Evolutionary conservation across 2,888 invertebrate genomes (phyloP), one percentile per base, ranked within the genome.

Genomic region (Villa cingulata): DNA sequence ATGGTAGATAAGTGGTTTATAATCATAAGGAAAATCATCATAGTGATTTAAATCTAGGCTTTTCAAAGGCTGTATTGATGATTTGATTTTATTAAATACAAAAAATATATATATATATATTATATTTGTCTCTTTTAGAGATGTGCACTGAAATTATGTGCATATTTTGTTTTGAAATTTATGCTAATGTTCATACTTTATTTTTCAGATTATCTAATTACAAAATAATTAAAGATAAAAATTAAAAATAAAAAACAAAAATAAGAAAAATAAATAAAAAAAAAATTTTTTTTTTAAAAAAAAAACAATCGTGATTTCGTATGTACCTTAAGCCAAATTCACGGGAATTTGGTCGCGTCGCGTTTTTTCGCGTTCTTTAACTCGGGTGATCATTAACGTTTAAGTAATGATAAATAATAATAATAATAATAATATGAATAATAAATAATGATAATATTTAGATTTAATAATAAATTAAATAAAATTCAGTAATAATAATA

Each of bases 261-360:
- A 42, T 46, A 49, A 41, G 37, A 53, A 48, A 47, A 45, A 50
- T 53, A 48, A 45, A 29, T 17, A 14, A 38, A 38, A 42, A 45
- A 45, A 55, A 54, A 45, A 52, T n/a, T n/a, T n/a, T n/a, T n/a
- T n/a, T n/a, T n/a, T n/a, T n/a, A 53, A 49, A 45, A 39, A 51
- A 55, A 57, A 57, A 56, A 55, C 55, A 59, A 63, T 66, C 67
- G 68, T 68, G 67, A 67, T 66, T 67, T 68, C 68, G 68, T 67
- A 68, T 64, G 68, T 68, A 68, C 68, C 68, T 68, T n/a, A 67
- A 66, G 66, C 66, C 66, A 66, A 66, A 64, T 68, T 68, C 67
- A 63, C 68, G 67, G 67, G 68, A 66, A 66, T 65, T 66, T 67
- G 68, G 66, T 55, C 68, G 68, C 68, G 68, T 63, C 68, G 68